Base-by-base conservation (phyloP, 2,888 invertebrate genomes). In the Mimachlamys varia region DNA sequence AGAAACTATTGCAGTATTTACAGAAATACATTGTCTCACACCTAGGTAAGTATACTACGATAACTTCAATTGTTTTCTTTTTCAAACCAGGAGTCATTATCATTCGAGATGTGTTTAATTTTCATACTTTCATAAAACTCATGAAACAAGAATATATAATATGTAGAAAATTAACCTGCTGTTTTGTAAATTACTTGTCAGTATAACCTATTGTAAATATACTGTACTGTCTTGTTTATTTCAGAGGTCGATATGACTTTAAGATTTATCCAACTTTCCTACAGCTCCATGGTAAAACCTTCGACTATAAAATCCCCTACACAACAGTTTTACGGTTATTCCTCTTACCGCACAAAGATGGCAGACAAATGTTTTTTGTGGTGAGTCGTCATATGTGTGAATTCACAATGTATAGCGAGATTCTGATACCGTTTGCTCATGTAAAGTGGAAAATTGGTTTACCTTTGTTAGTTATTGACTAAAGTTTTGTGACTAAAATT, bases 221-320 rank as follows among this genome's bases (percentile, higher is more conserved):
- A 44, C 5, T 53, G 15, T 12, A 2, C 53, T 91, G n/a, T n/a
- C n/a, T 13, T 89, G 88, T 89, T 97, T 95, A n/a, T 98, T 98
- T 91, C 97, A 98, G 98, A 97, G 99, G 99, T 97, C 98, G 99
- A 94, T 99, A 99, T 96, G 99, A 99, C 97, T 98, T 99, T 97
- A 99, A 99, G 97, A 98, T 99, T 92, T 99, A 98, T 97, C 98
- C 98, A 89, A 97, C 98, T 0, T 99, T 99, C 97, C 98, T 99
- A 95, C 98, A 99, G 97, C 97, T 99, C 92, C 99, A 99, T 96
- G 99, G 99, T 95, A 99, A 99, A 97, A 99, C 99, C 0, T 99
- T 99, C 96, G 99, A 99, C 97, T 99, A 99, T 97, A 99, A 99
- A 97, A 99, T 99, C 94, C 99, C 99, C 0, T 98, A 99, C 98